Evolutionary conservation across 2,888 invertebrate species (phyloP), one percentile per base, ranked within the genome.

Genomic region (Zygothrica quintamaculata): DNA sequence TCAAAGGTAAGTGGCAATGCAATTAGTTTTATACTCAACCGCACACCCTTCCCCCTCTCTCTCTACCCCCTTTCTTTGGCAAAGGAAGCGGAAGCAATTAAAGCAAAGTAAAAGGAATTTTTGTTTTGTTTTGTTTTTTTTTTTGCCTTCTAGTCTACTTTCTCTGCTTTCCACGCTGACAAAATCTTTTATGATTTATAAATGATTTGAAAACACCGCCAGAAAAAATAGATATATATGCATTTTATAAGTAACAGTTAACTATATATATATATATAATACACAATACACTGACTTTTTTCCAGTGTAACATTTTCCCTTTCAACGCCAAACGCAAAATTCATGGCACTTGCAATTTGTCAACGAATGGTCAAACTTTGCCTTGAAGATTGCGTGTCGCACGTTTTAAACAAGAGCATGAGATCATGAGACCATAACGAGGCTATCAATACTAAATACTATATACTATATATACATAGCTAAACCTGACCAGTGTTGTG

Each of bases 1-100:
- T 56, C 74, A 13, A 89, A 80, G 84, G 80, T 80, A 65, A 75
- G 72, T 65, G 22, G 4, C 12, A 15, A n/a, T 12, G 4, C 12
- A 15, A n/a, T 12, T 13, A 40, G 29, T 29, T n/a, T n/a, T n/a
- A n/a, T n/a, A n/a, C 29, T 29, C 29, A 29, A 5, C 9, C 13
- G 1, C 26, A 48, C n/a, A 33, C 13, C 5, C 34, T n/a, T 3
- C 15, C 6, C 15, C 4, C 13, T 39, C 16, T 7, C 18, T 39
- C 18, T 40, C 2, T 43, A n/a, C n/a, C n/a, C 26, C 3, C 29
- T 15, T 22, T 3, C 25, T 40, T 3, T 22, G 3, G 25, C n/a
- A 50, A 73, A 72, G 73, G 74, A 73, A 75, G 65, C 65, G 72
- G 60, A 75, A 70, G 25, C 39, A 36, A 29, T 12, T 9, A 8